phyloP scores from a whole-genome alignment of 2,888 invertebrate species.

The Phrixothrix hirtus region DNA sequence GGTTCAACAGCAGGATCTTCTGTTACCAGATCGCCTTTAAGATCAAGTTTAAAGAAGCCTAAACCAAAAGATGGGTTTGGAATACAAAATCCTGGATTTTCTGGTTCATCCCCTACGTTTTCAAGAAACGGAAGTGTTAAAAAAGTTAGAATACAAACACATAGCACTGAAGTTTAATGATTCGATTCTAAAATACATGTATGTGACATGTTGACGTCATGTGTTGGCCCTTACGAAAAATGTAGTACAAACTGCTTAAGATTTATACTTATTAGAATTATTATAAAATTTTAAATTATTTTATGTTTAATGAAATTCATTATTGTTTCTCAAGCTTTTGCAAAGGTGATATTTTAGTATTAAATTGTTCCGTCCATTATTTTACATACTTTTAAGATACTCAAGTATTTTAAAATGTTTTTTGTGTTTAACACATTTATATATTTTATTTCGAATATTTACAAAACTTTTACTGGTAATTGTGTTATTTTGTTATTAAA shows the following conservation, averaged over 20 bases:
- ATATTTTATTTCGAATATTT: constrained; percentile 23
- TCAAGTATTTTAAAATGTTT: constrained; percentile 15
- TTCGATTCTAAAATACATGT: too few relatives aligned
- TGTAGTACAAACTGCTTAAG: constrained; percentile 1
- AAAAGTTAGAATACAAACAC: constrained; percentile 89
- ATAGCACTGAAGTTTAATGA: constrained; percentile 81
- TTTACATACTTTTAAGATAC: constrained; percentile 10
- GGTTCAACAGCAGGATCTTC: constrained; percentile 59
- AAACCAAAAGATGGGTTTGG: constrained; percentile 73
- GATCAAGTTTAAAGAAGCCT: constrained; percentile 84
- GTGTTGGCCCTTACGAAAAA: not conserved
- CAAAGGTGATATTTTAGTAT: constrained; percentile 19
- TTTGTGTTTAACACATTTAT: constrained; percentile 21
- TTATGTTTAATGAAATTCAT: not conserved
- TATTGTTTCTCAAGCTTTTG: constrained; percentile 7
- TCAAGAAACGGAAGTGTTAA: constrained; percentile 86
- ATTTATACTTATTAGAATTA: constrained; percentile 1
- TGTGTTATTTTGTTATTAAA: constrained; percentile 18
- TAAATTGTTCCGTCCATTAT: constrained; percentile 11
- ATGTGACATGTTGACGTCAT: too few relatives aligned
- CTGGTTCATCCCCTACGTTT: constrained; percentile 81
- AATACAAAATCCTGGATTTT: constrained; percentile 85
- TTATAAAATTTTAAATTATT: constrained; percentile 3
- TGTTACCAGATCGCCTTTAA: constrained; percentile 64
- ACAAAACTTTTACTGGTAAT: constrained; percentile 13